phyloP scores from a whole-genome alignment of 1,140 invertebrate species.

The Cydia amplana region DNA sequence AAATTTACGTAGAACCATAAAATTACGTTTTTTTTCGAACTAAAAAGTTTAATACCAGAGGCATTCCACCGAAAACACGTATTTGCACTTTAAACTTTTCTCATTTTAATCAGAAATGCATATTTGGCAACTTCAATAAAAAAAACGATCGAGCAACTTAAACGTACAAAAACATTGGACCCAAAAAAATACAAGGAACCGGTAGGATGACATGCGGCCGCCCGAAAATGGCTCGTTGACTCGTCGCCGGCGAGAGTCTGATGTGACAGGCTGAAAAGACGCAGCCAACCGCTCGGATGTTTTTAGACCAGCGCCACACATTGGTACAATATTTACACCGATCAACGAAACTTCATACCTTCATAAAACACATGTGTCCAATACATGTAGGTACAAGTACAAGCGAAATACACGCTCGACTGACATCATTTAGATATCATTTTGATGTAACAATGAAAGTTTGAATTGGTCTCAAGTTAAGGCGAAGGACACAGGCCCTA shows the following conservation, averaged over 20 bases:
- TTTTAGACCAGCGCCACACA: conserved; percentile 47
- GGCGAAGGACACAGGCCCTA: neutral
- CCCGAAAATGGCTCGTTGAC: conserved; percentile 48
- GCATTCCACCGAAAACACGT: conserved; percentile 8
- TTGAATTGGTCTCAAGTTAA: neutral
- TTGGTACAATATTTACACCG: neutral
- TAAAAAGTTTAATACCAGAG: neutral
- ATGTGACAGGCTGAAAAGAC: conserved; percentile 52
- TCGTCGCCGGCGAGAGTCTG: conserved; percentile 21
- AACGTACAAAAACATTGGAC: conserved; percentile 30
- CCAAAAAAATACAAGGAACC: conserved; percentile 52
- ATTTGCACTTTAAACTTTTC: conserved; percentile 26
- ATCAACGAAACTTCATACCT: neutral
- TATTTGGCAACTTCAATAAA: conserved; percentile 19
- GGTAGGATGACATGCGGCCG: conserved; percentile 44
- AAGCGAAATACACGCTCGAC: no score
- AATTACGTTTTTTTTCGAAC: no score
- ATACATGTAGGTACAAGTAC: no score
- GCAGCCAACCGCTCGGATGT: conserved; percentile 43
- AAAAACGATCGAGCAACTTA: conserved; percentile 20
- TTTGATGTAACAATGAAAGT: no score
- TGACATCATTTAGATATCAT: no score
- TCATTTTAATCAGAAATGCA: conserved; percentile 20
- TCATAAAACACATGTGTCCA: neutral
- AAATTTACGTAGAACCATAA: neutral